These are phyloP conservation scores for Tamandua tetradactyla DNA, from an alignment of 2,797 vertebrate species.

Conservation along the genomic window DNA sequence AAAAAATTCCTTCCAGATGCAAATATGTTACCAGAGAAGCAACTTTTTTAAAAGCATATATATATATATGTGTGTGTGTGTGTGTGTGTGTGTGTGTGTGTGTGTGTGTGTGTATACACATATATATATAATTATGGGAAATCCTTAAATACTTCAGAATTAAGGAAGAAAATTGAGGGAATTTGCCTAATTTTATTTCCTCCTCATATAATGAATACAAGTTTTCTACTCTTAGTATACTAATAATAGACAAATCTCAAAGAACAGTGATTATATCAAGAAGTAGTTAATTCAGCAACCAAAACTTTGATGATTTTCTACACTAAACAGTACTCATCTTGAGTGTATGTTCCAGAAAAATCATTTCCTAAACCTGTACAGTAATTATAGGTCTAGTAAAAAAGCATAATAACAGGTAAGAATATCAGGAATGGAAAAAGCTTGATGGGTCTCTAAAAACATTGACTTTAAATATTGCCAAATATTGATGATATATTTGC, in stretches of 20 bases:
- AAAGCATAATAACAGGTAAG: not conserved
- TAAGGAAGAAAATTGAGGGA: not conserved
- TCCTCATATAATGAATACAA: not conserved
- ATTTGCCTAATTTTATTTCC: conserved; percentile 11
- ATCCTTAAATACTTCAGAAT: not conserved
- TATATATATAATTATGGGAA: not conserved
- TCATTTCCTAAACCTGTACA: not conserved
- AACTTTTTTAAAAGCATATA: no score
- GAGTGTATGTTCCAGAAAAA: not conserved
- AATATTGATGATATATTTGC: not conserved
- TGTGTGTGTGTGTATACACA: no score
- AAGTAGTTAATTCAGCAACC: not conserved
- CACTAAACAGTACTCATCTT: not conserved
- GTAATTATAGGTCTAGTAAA: not conserved
- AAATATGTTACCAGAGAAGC: not conserved
- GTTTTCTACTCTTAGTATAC: not conserved
- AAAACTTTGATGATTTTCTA: not conserved
- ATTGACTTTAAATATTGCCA: conserved; percentile 41
- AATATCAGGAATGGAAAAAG: not conserved
- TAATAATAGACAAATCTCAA: not conserved
- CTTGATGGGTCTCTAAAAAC: not conserved
- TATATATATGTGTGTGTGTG: no score
- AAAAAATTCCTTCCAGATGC: not conserved
- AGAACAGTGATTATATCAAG: not conserved
- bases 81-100: no score